These are phyloP conservation scores for Stegodyphus mimosarum DNA, from an alignment of 1,140 invertebrate genomes.

Conservation along the genomic window DNA sequence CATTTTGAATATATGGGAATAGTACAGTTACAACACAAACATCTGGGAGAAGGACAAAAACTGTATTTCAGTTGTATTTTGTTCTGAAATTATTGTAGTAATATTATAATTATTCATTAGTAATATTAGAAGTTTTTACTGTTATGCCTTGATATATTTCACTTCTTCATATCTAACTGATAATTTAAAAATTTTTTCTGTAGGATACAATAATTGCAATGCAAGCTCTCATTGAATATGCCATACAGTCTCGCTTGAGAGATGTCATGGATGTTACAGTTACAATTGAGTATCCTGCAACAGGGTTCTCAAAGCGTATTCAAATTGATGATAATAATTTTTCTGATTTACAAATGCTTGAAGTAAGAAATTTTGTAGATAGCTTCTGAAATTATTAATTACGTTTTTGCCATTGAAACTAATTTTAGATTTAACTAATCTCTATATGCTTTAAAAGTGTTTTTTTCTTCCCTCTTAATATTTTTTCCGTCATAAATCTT, in stretches of 20 bases:
- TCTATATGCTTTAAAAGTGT: too few species aligned
- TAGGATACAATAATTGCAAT: conserved; percentile 88
- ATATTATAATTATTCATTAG: too few species aligned
- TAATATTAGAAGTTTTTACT: too few species aligned
- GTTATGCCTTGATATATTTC: too few species aligned
- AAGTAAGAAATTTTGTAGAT: conserved; percentile 71
- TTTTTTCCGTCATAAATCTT: neutral
- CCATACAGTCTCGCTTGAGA: conserved; percentile 82
- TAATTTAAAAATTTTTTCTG: conserved; percentile 31
- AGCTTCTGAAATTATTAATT: too few species aligned
- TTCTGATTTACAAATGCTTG: conserved; percentile 79
- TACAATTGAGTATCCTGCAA: conserved; percentile 85
- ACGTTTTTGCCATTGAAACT: neutral
- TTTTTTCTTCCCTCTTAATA: too few species aligned
- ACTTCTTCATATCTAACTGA: neutral
- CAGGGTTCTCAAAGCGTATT: conserved; percentile 76
- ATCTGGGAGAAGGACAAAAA: too few species aligned
- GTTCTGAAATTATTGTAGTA: too few species aligned
- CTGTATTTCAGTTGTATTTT: too few species aligned
- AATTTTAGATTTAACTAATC: neutral
- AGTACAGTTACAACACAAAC: too few species aligned
- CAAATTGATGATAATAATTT: conserved; percentile 81
- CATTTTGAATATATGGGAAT: too few species aligned
- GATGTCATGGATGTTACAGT: conserved; percentile 88
- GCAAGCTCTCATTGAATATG: conserved; percentile 91